These are phyloP conservation scores for Thaleichthys pacificus DNA, from an alignment of 2,797 vertebrate genomes.

Conservation along the genomic window DNA sequence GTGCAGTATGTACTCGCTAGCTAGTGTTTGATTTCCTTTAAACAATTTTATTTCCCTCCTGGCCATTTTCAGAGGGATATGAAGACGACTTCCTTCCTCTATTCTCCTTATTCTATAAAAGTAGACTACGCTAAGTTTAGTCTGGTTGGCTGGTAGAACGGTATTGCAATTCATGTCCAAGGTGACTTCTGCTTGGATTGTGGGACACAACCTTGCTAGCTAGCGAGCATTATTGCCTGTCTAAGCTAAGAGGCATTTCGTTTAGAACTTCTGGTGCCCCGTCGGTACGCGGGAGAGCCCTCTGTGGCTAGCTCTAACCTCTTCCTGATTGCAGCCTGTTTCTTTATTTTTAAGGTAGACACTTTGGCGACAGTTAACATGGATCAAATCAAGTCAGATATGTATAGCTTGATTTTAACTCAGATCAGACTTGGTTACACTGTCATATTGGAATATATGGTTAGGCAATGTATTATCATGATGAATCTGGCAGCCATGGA, in stretches of 20 bases:
- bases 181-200: conserved; percentile 1
- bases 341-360: neutral
- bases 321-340: neutral
- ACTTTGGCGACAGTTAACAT: too few relatives aligned
- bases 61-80: neutral
- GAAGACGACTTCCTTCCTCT: neutral
- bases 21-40: neutral
- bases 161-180: conserved; percentile 8
- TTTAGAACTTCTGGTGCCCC: neutral
- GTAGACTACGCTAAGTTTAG: neutral
- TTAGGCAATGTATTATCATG: neutral
- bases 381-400: too few relatives aligned
- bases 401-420: too few relatives aligned
- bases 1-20: neutral
- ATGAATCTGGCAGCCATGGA: neutral
- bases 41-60: neutral
- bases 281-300: neutral
- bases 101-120: neutral
- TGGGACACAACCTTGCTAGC: conserved; percentile 3
- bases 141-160: neutral
- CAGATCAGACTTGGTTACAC: too few relatives aligned
- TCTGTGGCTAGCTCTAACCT: too few relatives aligned
- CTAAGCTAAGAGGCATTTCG: conserved; percentile 4
- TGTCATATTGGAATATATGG: too few relatives aligned
- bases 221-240: neutral